phyloP scores from a whole-genome alignment of 1,140 invertebrate species.

The Cyrtorhinus lividipennis region DNA sequence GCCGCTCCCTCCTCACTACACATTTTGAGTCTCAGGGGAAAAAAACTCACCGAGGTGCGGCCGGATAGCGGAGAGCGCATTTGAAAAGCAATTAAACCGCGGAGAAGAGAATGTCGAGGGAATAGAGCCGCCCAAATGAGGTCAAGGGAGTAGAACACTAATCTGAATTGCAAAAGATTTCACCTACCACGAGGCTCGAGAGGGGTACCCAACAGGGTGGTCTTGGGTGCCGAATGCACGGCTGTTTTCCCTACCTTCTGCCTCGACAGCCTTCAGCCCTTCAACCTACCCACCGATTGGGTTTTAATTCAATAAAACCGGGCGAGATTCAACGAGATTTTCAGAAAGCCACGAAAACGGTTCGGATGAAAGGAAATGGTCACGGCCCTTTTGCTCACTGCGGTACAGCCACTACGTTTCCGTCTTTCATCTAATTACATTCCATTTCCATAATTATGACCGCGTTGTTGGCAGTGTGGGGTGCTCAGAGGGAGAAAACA shows the following conservation, averaged over 20 bases:
- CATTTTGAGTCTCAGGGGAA: too few relatives aligned
- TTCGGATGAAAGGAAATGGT: neutral
- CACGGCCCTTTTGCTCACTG: neutral
- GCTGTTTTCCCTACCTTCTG: neutral
- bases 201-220: neutral
- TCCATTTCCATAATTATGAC: neutral
- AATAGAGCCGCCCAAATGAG: neutral
- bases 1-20: too few relatives aligned
- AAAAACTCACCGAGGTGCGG: too few relatives aligned
- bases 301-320: neutral
- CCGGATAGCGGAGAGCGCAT: too few relatives aligned
- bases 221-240: neutral
- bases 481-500: too few relatives aligned
- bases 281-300: too few relatives aligned
- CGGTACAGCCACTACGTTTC: too few relatives aligned
- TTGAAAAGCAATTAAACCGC: neutral
- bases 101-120: neutral
- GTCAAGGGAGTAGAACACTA: neutral
- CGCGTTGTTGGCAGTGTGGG: too few relatives aligned
- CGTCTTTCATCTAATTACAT: neutral
- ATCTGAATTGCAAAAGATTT: neutral
- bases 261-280: too few relatives aligned
- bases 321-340: neutral
- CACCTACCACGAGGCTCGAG: neutral
- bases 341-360: neutral